Conservation (phyloP, 2,113 vertebrate genomes). For the Triplophysa siluroides region DNA sequence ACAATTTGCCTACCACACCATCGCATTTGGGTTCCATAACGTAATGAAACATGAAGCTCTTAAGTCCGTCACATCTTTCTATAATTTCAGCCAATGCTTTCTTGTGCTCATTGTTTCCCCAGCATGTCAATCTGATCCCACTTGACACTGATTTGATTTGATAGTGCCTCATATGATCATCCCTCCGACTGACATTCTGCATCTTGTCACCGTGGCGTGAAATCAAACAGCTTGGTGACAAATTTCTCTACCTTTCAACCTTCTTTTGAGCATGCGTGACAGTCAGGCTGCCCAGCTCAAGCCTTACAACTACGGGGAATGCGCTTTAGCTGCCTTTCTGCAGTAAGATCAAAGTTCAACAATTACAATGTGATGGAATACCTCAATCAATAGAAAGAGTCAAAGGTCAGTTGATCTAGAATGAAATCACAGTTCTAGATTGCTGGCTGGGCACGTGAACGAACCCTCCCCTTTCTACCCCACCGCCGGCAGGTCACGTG, state of each 20-base stretch:
- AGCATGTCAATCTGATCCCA: conserved; percentile 25
- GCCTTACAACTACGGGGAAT: neutral
- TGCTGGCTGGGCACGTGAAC: conserved; percentile 6
- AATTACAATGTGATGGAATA: conserved; percentile 27
- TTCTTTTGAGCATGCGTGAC: conserved; percentile 9
- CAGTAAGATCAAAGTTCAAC: conserved; percentile 45
- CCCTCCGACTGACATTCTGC: conserved; percentile 30
- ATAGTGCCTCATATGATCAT: conserved; percentile 43
- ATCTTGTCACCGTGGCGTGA: conserved; percentile 39
- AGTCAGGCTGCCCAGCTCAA: neutral
- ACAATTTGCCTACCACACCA: neutral
- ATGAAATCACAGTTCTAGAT: conserved; percentile 30
- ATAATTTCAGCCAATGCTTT: conserved; percentile 2
- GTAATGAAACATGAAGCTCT: neutral
- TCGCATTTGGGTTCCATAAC: neutral
- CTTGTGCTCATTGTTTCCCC: neutral
- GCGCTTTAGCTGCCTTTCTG: neutral
- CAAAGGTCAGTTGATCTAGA: conserved; percentile 41
- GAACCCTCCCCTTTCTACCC: conserved; percentile 1
- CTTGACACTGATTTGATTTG: conserved; percentile 39
- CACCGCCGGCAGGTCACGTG: conserved; percentile 42
- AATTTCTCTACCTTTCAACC: conserved; percentile 31
- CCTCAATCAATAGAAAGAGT: conserved; percentile 21
- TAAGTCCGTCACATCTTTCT: neutral
- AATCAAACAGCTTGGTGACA: conserved; percentile 37